Conservation (phyloP, 92 coral and sea anemone species). For the Umimayanthus chanpuru region DNA sequence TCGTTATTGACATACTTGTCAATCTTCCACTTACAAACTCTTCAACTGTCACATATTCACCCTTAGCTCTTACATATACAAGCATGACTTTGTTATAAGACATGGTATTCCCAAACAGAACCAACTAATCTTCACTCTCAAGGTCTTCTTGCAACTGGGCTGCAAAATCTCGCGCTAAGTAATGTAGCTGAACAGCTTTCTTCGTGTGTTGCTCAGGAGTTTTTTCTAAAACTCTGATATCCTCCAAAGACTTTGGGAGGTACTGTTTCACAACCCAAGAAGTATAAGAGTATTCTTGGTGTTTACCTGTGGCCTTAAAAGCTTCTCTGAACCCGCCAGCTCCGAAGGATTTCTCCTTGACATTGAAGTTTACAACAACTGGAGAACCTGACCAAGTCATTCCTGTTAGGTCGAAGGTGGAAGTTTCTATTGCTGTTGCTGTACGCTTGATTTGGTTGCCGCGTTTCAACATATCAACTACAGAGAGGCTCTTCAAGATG, state of each 20-base stretch:
- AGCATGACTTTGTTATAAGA: slow-evolving; percentile 42
- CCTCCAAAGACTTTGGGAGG: slow-evolving; percentile 41
- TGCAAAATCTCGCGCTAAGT: slow-evolving; percentile 42
- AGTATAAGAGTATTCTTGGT: slow-evolving; percentile 10
- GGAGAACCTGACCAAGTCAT: slow-evolving; percentile 46
- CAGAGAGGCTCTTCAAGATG: slow-evolving; percentile 57
- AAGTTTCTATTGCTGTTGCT: slow-evolving; percentile 42
- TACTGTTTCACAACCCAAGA: slow-evolving; percentile 56
- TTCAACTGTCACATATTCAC: slow-evolving; percentile 49
- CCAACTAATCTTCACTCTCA: slow-evolving; percentile 1
- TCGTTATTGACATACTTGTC: slow-evolving; percentile 48
- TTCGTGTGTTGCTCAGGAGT: slow-evolving; percentile 48
- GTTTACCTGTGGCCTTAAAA: slow-evolving; percentile 49
- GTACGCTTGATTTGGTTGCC: slow-evolving; percentile 51
- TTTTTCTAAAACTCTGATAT: slow-evolving; percentile 15
- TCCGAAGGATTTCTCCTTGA: slow-evolving; percentile 43
- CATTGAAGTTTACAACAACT: slow-evolving; percentile 31
- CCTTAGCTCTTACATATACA: slow-evolving; percentile 32
- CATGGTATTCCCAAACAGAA: slow-evolving; percentile 39
- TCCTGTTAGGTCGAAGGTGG: slow-evolving; percentile 43
- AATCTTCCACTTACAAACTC: slow-evolving; percentile 39
- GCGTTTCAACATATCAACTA: slow-evolving; percentile 51
- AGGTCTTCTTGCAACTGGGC: slow-evolving; percentile 26
- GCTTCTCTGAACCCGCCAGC: slow-evolving; percentile 56
- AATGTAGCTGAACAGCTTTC: slow-evolving; percentile 53